A percentile compares a stretch with the other conserved stretches of the same genome.
Evolutionary conservation across 2,113 vertebrate species (phyloP).

Genomic region (Oreochromis niloticus): DNA sequence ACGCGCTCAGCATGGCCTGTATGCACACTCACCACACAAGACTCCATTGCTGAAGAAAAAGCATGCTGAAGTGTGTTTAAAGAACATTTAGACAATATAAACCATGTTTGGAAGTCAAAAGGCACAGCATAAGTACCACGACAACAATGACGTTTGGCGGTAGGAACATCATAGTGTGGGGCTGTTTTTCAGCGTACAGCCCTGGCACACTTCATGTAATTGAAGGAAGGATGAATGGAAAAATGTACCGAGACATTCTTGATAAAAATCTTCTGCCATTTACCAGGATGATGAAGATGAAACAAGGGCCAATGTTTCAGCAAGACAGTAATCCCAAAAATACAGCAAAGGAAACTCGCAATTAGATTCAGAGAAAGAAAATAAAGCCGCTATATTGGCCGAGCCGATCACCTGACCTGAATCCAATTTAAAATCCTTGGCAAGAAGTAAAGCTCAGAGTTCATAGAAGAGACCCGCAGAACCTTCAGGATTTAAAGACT

Average conservation of each 20-base stretch:
- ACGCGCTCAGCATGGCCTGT: not conserved
- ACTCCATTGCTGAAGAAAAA: not conserved
- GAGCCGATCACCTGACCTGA: not conserved
- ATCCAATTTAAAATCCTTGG: not conserved
- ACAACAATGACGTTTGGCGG: not conserved
- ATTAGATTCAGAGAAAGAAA: not conserved
- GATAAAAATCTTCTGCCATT: not conserved
- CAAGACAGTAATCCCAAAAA: not conserved
- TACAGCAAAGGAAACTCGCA: not conserved
- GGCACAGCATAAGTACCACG: not conserved
- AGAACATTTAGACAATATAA: not conserved
- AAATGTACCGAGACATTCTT: not conserved
- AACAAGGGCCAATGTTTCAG: rapidly evolving
- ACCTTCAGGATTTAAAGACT: rapidly evolving
- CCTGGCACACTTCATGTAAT: not conserved
- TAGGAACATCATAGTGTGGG: not conserved
- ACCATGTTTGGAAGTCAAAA: not conserved
- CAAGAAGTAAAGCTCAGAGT: rapidly evolving
- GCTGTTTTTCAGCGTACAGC: not conserved
- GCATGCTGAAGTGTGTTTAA: not conserved
- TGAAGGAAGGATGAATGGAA: not conserved
- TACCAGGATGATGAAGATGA: rapidly evolving
- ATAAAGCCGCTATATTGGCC: not conserved
- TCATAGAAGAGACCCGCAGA: not conserved
- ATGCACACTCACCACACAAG: not conserved